Conservation (phyloP, 2,113 vertebrate species). For the Microcebus lehilahytsara region DNA sequence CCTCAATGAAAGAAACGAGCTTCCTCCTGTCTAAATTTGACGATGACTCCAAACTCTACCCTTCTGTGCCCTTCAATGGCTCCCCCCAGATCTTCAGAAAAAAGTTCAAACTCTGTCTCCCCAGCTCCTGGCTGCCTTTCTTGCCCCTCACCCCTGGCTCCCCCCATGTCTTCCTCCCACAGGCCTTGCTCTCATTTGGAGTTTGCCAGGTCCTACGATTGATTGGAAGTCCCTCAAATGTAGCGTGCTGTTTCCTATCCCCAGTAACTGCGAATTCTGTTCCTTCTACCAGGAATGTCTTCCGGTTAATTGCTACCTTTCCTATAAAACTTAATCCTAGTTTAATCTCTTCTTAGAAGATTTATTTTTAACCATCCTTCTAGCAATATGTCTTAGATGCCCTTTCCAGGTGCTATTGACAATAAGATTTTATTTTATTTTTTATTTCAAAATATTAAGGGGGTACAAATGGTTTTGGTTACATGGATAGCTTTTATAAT, state of each 20-base stretch:
- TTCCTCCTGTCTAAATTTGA: not conserved
- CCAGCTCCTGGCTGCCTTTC: not conserved
- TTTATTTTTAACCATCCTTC: not conserved
- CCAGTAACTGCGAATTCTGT: not conserved
- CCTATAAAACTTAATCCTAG: not conserved
- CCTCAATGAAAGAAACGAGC: not conserved
- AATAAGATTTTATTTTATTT: not conserved
- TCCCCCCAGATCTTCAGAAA: not conserved
- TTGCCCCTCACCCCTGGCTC: not conserved
- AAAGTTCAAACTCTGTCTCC: not conserved
- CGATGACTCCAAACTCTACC: not conserved
- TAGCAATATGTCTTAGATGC: not conserved
- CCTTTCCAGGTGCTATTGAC: not conserved
- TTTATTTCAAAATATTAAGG: too few species aligned
- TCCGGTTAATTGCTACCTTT: not conserved
- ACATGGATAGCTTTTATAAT: too few species aligned
- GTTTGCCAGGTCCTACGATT: not conserved
- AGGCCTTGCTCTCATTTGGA: not conserved
- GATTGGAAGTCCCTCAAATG: not conserved
- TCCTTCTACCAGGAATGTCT: not conserved
- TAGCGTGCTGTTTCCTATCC: not conserved
- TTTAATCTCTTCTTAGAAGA: not conserved
- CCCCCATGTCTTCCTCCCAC: not conserved
- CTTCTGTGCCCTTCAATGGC: not conserved
- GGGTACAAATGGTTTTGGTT: too few species aligned